Evolutionary conservation across 2,888 invertebrate species (phyloP).

Genomic region (Oscheius sp.): DNA sequence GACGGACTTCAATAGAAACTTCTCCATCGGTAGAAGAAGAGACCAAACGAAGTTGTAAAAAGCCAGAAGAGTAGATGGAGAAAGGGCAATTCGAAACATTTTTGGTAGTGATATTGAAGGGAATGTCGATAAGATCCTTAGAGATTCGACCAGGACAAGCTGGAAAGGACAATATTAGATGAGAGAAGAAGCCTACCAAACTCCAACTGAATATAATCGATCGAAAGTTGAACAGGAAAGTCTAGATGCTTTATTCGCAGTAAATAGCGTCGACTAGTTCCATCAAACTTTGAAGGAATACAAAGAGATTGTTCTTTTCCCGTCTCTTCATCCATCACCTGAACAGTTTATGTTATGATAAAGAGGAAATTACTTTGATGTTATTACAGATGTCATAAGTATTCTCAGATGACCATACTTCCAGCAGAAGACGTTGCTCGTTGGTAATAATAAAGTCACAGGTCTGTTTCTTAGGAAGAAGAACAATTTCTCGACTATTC

Average conservation of each 20-base stretch:
- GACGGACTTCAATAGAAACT: conserved; percentile 6
- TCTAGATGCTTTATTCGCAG: background rate
- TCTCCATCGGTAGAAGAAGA: background rate
- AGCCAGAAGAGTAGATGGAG: conserved; percentile 1
- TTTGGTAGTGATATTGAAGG: conserved; percentile 3
- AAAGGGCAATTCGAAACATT: background rate
- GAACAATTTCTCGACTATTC: background rate
- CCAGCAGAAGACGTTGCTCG: background rate
- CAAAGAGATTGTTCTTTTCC: background rate
- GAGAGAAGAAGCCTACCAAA: background rate
- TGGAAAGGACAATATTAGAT: background rate
- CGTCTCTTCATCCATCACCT: background rate
- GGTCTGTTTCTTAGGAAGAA: background rate
- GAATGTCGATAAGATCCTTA: background rate
- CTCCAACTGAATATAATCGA: background rate
- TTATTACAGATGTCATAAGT: background rate
- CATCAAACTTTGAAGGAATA: background rate
- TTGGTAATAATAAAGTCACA: background rate
- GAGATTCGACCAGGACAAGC: conserved; percentile 1
- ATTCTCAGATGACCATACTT: background rate
- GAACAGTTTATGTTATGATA: background rate
- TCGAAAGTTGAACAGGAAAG: background rate
- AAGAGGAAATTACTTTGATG: background rate
- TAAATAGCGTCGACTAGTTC: background rate
- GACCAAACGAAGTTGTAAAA: background rate